These are phyloP conservation scores for Trichechus manatus DNA, from an alignment of 2,113 vertebrate genomes.

Conservation along the genomic window DNA sequence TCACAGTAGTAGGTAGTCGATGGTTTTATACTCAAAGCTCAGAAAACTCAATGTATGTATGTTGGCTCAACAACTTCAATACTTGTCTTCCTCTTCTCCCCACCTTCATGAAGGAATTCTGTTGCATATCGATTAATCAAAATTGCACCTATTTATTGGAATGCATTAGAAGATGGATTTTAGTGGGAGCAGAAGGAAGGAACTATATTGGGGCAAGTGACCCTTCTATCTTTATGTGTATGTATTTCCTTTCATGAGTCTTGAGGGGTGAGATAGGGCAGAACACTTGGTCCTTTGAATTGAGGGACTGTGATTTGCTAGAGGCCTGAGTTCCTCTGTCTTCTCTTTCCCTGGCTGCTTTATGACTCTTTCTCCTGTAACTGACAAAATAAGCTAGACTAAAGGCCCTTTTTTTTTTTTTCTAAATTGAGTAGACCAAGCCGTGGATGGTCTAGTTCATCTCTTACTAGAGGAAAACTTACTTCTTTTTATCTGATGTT, in stretches of 20 bases:
- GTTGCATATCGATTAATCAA: background rate
- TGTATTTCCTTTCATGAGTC: background rate
- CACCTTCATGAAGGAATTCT: background rate
- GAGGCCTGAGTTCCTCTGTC: accelerated
- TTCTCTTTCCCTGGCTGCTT: background rate
- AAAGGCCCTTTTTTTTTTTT: background rate
- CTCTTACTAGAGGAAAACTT: background rate
- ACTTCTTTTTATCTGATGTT: background rate
- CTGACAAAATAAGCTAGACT: background rate
- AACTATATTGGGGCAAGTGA: background rate
- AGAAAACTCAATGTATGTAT: background rate
- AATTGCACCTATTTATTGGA: background rate
- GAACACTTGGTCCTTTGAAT: background rate
- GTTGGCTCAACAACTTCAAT: background rate
- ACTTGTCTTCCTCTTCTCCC: background rate
- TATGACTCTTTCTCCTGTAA: background rate
- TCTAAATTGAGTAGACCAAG: background rate
- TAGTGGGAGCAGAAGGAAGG: background rate
- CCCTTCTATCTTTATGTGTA: background rate
- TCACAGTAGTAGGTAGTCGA: background rate
- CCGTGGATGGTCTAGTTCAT: background rate
- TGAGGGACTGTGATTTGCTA: too few species aligned
- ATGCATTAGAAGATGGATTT: background rate
- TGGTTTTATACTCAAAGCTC: background rate
- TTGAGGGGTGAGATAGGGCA: background rate